phyloP scores from a whole-genome alignment of 2,113 vertebrate species.

The Ciconia stormi region DNA sequence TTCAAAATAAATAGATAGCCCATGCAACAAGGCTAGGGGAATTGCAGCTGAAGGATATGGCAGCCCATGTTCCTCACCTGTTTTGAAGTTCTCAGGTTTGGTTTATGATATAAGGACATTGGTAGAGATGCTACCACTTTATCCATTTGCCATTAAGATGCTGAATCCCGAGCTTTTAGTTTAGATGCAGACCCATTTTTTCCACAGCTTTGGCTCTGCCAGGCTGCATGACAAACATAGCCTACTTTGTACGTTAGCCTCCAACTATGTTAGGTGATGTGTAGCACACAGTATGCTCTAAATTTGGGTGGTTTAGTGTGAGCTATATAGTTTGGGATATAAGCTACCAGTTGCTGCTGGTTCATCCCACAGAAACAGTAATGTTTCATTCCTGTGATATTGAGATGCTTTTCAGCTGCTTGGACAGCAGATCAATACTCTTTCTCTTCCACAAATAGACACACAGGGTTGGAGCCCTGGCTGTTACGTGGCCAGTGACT shows the following conservation, averaged over 20 bases:
- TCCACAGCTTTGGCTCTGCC: neutral
- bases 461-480: neutral
- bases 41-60: neutral
- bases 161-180: neutral
- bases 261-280: too few species aligned
- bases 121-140: neutral
- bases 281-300: neutral
- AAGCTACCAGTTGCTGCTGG: neutral
- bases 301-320: neutral
- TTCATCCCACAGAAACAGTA: neutral
- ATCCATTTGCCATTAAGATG: neutral
- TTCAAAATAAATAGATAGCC: neutral
- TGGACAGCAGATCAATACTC: neutral
- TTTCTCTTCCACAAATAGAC: neutral
- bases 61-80: neutral
- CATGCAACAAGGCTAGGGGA: too few species aligned
- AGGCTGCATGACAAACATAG: neutral
- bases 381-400: neutral
- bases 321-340: neutral
- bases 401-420: neutral
- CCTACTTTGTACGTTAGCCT: neutral
- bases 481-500: fast-evolving
- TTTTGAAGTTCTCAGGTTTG: neutral
- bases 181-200: neutral
- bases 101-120: neutral